phyloP scores from a whole-genome alignment of 2,113 vertebrate genomes.

The Lepus americanus region DNA sequence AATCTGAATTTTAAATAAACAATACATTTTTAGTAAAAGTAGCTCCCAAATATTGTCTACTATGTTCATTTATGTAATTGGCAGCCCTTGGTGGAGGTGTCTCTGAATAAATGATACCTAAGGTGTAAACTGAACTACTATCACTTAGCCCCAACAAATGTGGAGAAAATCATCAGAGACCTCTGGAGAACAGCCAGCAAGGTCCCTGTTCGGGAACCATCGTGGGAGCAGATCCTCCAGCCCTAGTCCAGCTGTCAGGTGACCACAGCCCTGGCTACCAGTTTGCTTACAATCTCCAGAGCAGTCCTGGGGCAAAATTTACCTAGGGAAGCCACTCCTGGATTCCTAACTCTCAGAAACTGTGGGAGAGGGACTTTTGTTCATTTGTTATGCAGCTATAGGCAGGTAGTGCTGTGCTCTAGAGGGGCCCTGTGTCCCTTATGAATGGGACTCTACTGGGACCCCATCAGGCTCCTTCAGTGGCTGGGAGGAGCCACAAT shows the following conservation, averaged over 20 bases:
- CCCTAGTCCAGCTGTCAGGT: not conserved
- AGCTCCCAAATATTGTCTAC: slow-evolving; percentile 13
- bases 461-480: not conserved
- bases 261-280: not conserved
- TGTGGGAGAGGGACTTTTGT: not conserved
- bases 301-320: not conserved
- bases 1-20: slow-evolving; percentile 28
- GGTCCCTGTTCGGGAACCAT: not conserved
- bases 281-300: not conserved
- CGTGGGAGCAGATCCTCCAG: not conserved
- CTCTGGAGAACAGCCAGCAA: not conserved
- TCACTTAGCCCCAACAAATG: not conserved
- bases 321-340: not conserved
- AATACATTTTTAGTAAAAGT: not conserved
- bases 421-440: not conserved
- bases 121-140: slow-evolving; percentile 1
- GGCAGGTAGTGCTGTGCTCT: not conserved
- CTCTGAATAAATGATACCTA: slow-evolving; percentile 16
- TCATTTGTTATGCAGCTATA: not conserved
- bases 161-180: not conserved
- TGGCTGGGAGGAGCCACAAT: not conserved
- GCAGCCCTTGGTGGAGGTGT: not conserved
- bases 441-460: not conserved
- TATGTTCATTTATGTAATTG: not conserved
- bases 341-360: not conserved